Evolutionary conservation across 2,797 vertebrate genomes (phyloP), one percentile per base, ranked within the genome.

Genomic region (Pangasius krempfi): DNA sequence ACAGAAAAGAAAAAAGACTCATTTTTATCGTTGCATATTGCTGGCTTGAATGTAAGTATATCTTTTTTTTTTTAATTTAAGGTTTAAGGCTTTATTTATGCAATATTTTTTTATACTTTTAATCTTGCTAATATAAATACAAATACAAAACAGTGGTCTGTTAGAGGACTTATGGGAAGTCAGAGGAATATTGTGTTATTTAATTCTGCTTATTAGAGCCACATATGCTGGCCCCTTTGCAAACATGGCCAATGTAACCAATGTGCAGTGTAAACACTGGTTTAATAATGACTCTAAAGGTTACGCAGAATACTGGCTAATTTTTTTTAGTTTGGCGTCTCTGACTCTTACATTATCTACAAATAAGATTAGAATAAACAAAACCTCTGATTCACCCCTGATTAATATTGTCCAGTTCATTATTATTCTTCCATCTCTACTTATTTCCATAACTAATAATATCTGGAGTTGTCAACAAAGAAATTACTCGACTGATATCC

Each of bases 31-130:
- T 40, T 81, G 25, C 33, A 25, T 81, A 60, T 60, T 40, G 9
- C 79, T 60, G 56, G 20, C 20, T 81, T 60, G 37, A 60, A 60
- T 27, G 79, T 81, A 81, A 81, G 79, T 81, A 81, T 33, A n/a
- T 52, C 5, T 73, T 27, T 5, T 27, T 40, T 13, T 20, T 4
- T 76, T 10, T 44, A 0, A 58, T 27, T 47, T 75, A 75, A 13
- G 37, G 22, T 76, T 76, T 47, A 76, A 30, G 44, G 5, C 70
- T 52, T 79, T 78, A 78, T 78, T 47, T 25, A 10, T 76, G 3
- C 25, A n/a, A 27, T 13, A 14, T 30, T 18, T n/a, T 75, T 75
- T 13, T 14, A 16, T 76, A 52, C n/a, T 76, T 2, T 52, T n/a
- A 14, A 75, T 25, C 22, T n/a, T 54, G 18, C 30, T 30, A 10